Base-by-base conservation (phyloP, 2,888 invertebrate genomes). In the Gasteruption jaculator region DNA sequence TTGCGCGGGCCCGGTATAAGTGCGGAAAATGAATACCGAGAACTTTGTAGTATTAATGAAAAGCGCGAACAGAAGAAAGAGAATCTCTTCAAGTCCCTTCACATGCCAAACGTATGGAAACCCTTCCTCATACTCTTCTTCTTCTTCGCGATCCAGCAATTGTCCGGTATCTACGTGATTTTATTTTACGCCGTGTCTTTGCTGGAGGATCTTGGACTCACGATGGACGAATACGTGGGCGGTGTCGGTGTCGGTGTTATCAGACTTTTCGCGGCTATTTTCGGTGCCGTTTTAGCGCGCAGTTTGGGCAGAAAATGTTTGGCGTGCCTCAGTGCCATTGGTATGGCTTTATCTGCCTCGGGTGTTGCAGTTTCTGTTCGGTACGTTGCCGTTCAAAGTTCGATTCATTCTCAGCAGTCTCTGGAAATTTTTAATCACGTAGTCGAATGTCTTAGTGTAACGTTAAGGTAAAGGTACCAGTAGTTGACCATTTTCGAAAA, bases 91-190 rank as follows among this genome's bases (percentile, higher is more conserved):
- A 67, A 62, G 53, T 48, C 57, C 41, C 27, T 74, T 50, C 40
- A 54, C 45, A 63, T 73, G 36, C 71, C 79, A 6, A 77, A 75
- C 46, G 81, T 83, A 0, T 69, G 83, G 49, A 84, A 82, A 58
- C 85, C 86, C 0, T 85, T 85, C 63, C 61, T 77, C 3, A 73
- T 84, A 16, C 69, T 85, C 2, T 74, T 85, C 3, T 64, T 76
- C 0, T 85, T 85, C 69, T 80, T 85, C 59, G 68, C 81, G 7
- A 77, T 82, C 52, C 85, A 86, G 74, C 85, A 85, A 61, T 74
- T 83, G 58, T 83, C 83, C 0, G 85, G 85, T 0, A 83, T 85
- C 38, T 86, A 86, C 65, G 77, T 83, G 0, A 81, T 85, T 24
- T 63, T 86, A 29, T 85, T 82, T 57, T 86, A 85, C 59, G 82